Evolutionary conservation across 1,140 invertebrate species (phyloP).

Genomic region (Drosophila lini): DNA sequence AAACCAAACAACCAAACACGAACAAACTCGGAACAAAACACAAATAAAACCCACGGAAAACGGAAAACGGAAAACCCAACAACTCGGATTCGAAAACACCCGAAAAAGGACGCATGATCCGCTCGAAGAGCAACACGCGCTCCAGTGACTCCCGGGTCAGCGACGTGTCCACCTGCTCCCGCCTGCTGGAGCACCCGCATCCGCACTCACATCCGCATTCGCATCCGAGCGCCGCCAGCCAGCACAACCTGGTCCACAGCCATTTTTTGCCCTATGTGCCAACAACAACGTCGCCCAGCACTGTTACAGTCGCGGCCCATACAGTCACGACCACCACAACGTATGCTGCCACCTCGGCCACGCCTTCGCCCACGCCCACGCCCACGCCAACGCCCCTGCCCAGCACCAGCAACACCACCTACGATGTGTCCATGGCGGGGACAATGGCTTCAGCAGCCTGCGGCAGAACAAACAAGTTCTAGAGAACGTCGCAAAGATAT

Average conservation of each 20-base stretch:
- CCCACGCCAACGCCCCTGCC: slow-evolving; percentile 11
- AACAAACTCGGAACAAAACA: slow-evolving; percentile 41
- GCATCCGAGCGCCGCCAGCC: slow-evolving; percentile 72
- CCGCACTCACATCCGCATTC: slow-evolving; percentile 8
- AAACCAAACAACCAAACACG: slow-evolving; percentile 26
- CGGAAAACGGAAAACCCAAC: slow-evolving; percentile 14
- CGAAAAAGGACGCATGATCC: slow-evolving; percentile 80
- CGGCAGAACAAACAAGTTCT: slow-evolving; percentile 79
- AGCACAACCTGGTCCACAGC: slow-evolving; percentile 70
- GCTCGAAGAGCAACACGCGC: slow-evolving; percentile 82
- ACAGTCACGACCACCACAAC: slow-evolving; percentile 41
- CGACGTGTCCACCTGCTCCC: slow-evolving; percentile 80
- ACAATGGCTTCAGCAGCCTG: slow-evolving; percentile 58
- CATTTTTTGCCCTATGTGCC: slow-evolving; percentile 77
- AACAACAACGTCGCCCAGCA: slow-evolving; percentile 65
- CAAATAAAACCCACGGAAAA: slow-evolving; percentile 29
- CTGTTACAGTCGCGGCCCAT: slow-evolving; percentile 26
- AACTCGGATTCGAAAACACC: slow-evolving; percentile 1
- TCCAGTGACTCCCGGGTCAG: slow-evolving; percentile 83
- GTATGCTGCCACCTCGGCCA: slow-evolving; percentile 59
- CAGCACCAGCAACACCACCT: slow-evolving; percentile 30
- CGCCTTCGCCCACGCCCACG: slow-evolving; percentile 36
- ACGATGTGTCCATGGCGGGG: slow-evolving; percentile 60
- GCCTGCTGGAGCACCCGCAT: slow-evolving; percentile 69
- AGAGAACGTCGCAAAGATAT: slow-evolving; percentile 29